Conservation (phyloP, 2,888 invertebrate species). For the Physocephala rufipes region DNA sequence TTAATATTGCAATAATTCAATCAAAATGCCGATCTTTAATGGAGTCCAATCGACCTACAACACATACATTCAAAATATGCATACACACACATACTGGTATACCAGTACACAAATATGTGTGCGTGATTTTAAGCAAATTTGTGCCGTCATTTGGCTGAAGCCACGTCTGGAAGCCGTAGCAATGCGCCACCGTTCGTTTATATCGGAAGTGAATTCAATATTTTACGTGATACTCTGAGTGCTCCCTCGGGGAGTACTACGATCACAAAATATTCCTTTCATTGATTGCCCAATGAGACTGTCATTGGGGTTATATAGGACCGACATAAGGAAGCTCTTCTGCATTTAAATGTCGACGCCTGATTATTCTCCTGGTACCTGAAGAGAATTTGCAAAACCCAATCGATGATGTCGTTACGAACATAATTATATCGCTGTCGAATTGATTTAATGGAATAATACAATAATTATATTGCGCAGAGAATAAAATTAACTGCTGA, state of each 20-base stretch:
- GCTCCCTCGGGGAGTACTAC: neutral
- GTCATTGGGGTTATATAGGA: neutral
- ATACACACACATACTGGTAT: neutral
- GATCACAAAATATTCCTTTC: neutral
- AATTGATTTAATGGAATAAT: neutral
- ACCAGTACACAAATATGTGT: neutral
- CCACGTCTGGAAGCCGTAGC: neutral
- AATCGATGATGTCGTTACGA: neutral
- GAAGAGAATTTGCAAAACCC: too few species aligned
- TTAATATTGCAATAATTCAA: slow-evolving; percentile 36
- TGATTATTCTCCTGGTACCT: too few species aligned
- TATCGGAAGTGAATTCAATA: slow-evolving; percentile 13
- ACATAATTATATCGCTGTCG: slow-evolving; percentile 2
- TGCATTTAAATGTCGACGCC: too few species aligned
- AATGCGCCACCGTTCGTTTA: neutral
- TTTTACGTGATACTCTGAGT: slow-evolving; percentile 28
- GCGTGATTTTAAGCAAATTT: neutral
- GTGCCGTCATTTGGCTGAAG: neutral
- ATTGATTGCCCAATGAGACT: neutral
- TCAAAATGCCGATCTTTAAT: slow-evolving; percentile 10
- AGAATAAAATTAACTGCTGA: too few species aligned
- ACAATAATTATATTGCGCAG: too few species aligned
- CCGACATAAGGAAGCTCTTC: neutral
- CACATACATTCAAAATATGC: too few species aligned
- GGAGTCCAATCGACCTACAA: neutral